Percentiles rank a stretch among this genome's conserved stretches.
Evolutionary conservation across 2,888 invertebrate species (phyloP).

Genomic region (Malachius bipustulatus): DNA sequence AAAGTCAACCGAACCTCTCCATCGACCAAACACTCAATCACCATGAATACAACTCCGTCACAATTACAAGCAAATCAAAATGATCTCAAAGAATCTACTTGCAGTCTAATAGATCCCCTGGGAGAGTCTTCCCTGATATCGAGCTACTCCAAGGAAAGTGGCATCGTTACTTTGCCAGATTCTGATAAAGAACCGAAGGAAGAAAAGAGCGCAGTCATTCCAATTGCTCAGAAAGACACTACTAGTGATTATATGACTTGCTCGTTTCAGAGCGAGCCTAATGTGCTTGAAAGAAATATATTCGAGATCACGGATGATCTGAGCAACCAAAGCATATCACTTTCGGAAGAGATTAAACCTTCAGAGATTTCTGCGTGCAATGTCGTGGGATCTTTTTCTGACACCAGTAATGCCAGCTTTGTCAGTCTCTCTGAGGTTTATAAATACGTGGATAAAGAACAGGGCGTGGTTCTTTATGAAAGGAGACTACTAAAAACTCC

Average conservation of each 20-base stretch:
- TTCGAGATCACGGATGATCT: slow-evolving; percentile 23
- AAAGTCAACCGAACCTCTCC: slow-evolving; percentile 13
- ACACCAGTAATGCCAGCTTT: slow-evolving; percentile 34
- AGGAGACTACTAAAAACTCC: slow-evolving; percentile 45
- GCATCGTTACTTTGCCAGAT: slow-evolving; percentile 27
- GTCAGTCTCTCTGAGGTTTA: slow-evolving; percentile 60
- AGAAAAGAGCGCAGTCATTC: slow-evolving; percentile 3
- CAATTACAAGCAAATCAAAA: neutral
- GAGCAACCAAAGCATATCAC: slow-evolving; percentile 11
- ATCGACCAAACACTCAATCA: neutral
- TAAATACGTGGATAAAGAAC: slow-evolving; percentile 59
- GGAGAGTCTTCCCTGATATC: slow-evolving; percentile 11
- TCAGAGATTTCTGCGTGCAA: slow-evolving; percentile 11
- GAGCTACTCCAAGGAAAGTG: slow-evolving; percentile 29
- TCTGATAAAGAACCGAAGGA: neutral
- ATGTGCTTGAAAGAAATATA: slow-evolving; percentile 26
- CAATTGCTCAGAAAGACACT: slow-evolving; percentile 13
- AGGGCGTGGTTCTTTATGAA: slow-evolving; percentile 59
- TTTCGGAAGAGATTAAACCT: slow-evolving; percentile 11
- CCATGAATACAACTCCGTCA: neutral
- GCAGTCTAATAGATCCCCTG: neutral
- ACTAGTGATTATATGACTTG: slow-evolving; percentile 34
- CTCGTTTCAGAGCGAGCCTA: slow-evolving; percentile 21
- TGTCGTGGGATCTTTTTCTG: slow-evolving; percentile 15
- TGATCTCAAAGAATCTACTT: neutral